phyloP scores from a whole-genome alignment of 2,797 vertebrate genomes.

The Diplodus puntazzo region DNA sequence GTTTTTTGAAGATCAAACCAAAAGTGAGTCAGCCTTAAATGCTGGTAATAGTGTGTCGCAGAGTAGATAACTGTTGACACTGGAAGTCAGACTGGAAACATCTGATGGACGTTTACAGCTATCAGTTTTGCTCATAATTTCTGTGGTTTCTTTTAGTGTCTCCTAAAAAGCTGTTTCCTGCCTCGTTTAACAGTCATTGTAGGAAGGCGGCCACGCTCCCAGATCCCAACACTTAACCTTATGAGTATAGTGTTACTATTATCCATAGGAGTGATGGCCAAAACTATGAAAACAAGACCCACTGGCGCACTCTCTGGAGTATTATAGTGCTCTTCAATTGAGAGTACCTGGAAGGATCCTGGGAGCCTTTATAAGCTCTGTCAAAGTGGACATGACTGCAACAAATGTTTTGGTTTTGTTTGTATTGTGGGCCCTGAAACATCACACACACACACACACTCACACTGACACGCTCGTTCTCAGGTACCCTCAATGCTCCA shows the following conservation, averaged over 20 bases:
- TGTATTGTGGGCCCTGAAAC: slow-evolving; percentile 21
- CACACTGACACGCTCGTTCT: slow-evolving; percentile 53
- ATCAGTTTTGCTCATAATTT: neutral
- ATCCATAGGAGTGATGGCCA: neutral
- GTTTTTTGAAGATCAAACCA: neutral
- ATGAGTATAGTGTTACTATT: neutral
- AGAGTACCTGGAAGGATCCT: slow-evolving; percentile 7
- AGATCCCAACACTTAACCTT: neutral
- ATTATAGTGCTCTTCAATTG: slow-evolving; percentile 21
- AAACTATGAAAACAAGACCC: neutral
- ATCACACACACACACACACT: slow-evolving; percentile 24
- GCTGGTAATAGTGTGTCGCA: neutral
- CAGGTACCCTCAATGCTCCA: slow-evolving; percentile 72
- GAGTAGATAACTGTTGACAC: neutral
- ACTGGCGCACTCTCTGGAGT: neutral
- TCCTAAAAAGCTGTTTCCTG: neutral
- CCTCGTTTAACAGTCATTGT: neutral
- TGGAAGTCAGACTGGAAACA: neutral
- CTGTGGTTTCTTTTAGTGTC: neutral
- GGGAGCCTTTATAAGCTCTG: slow-evolving; percentile 7
- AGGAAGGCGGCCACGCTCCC: neutral
- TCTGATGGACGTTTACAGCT: neutral
- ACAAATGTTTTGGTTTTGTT: slow-evolving; percentile 13
- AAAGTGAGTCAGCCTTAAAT: neutral
- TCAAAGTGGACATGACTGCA: slow-evolving; percentile 18